Percentiles rank a stretch among this genome's conserved stretches.
phyloP scores from a whole-genome alignment of 1,140 invertebrate species.

The Drosophila pallidifrons region DNA sequence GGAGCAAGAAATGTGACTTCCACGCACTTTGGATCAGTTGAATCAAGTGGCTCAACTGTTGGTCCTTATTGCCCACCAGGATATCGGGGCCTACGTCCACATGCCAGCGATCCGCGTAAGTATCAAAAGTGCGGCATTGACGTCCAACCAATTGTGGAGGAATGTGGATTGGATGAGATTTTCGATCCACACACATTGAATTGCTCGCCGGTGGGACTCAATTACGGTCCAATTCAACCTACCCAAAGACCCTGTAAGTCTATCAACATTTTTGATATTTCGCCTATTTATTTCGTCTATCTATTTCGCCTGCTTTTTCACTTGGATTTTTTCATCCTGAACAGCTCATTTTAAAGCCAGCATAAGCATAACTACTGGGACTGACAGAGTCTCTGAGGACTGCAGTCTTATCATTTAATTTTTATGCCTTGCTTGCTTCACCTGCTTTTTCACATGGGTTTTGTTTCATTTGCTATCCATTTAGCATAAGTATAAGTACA shows the following conservation, averaged over 20 bases:
- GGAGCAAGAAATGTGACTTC: neutral
- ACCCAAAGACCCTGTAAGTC: conserved; percentile 52
- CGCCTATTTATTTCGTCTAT: conserved; percentile 15
- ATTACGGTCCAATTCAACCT: conserved; percentile 84
- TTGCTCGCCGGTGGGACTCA: conserved; percentile 85
- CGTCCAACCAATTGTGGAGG: conserved; percentile 86
- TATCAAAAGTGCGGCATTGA: conserved; percentile 88
- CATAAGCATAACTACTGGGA: neutral
- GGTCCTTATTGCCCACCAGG: conserved; percentile 52
- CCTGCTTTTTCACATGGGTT: conserved; percentile 53
- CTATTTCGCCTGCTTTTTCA: conserved; percentile 45
- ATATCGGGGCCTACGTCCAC: conserved; percentile 86
- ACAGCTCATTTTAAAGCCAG: conserved; percentile 14
- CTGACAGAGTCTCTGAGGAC: neutral
- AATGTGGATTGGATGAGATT: conserved; percentile 88
- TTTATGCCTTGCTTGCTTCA: conserved; percentile 31
- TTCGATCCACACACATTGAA: conserved; percentile 87
- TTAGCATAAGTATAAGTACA: neutral
- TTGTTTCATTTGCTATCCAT: conserved; percentile 36
- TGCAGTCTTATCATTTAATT: too few relatives aligned
- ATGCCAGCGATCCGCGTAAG: conserved; percentile 87
- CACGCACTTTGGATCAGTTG: neutral
- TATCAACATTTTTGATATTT: neutral
- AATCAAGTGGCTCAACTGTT: neutral
- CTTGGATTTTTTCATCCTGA: conserved; percentile 33